Base-by-base conservation (phyloP, 2,797 vertebrate genomes). In the Onychomys leucogaster region DNA sequence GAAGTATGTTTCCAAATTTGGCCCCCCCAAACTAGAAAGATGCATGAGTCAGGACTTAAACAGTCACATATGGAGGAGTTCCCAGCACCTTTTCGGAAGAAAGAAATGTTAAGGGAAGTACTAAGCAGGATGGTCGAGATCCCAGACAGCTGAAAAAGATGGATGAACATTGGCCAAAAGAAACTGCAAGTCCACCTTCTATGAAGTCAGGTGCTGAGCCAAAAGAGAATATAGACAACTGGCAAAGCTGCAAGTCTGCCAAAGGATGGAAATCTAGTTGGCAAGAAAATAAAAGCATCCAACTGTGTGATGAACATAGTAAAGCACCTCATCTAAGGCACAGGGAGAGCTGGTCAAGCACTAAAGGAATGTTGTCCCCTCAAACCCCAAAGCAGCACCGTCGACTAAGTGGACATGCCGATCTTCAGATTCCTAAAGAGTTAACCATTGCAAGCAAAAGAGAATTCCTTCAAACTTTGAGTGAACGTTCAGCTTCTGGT, bases 231-330 rank as follows among this genome's bases (percentile, higher is more conserved):
- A 82, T 98, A 89, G 99, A 99, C 97, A 99, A 98, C 65, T 99
- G 99, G 99, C 98, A 97, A 97, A 98, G 98, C 82, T 98, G 98
- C 52, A 99, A 99, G 96, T 98, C 98, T 96, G 97, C 98, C 89
- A 99, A 99, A 97, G 98, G 99, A 96, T 99, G 99, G 99, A 99
- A 99, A 97, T 99, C 99, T 97, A 99, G 99, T 98, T 99, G 99
- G 99, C 99, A 99, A 98, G 99, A 99, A 98, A 99, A 98, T 97
- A 99, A 99, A 98, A 99, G 99, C 86, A 98, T 98, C 29, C 99
- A 99, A 93, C 98, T 98, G 85, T 97, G 95, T 4, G 99, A 99
- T 17, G 99, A 99, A 49, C 99, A 99, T 97, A 90, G 96, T 95
- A 99, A 99, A 98, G 97, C 98, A 0, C 98, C 98, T 73, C 98